Evolutionary conservation across 2,888 invertebrate species (phyloP).

Genomic region (Bellardia pandia): DNA sequence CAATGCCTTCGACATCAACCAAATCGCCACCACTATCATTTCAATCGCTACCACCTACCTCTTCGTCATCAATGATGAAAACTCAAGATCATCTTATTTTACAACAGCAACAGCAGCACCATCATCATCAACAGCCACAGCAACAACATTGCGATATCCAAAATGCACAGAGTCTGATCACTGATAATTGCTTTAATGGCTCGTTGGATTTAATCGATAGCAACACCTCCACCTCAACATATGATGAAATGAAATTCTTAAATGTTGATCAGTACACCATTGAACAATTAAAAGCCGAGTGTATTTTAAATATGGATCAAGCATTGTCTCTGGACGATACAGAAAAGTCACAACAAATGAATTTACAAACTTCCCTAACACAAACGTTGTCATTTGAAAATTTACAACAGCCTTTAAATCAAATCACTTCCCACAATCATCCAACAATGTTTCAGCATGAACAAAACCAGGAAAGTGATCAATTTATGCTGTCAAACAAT

Average conservation of each 20-base stretch:
- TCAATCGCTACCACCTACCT: conserved; percentile 63
- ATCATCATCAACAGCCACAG: conserved; percentile 68
- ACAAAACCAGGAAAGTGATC: conserved; percentile 48
- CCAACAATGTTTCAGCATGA: conserved; percentile 47
- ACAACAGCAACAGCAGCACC: conserved; percentile 52
- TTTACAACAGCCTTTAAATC: conserved; percentile 61
- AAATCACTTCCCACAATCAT: conserved; percentile 44
- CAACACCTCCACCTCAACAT: conserved; percentile 79
- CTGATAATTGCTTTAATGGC: conserved; percentile 71
- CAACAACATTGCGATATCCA: conserved; percentile 37
- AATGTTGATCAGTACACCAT: conserved; percentile 84
- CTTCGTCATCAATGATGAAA: conserved; percentile 63
- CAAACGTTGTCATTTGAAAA: conserved; percentile 54
- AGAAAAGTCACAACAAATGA: conserved; percentile 43
- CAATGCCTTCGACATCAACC: conserved; percentile 68
- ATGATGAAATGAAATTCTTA: conserved; percentile 84
- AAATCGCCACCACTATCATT: conserved; percentile 75
- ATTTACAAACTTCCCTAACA: conserved; percentile 48
- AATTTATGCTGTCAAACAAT: conserved; percentile 47
- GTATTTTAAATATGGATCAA: conserved; percentile 84
- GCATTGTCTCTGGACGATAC: conserved; percentile 79
- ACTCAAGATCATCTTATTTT: conserved; percentile 52
- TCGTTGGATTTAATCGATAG: conserved; percentile 79
- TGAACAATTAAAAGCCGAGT: conserved; percentile 84
- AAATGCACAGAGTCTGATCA: conserved; percentile 66